Percentiles rank a stretch among this genome's conserved stretches.
These are phyloP conservation scores for Pollenia amentaria DNA, from an alignment of 2,888 invertebrate species.

Conservation along the genomic window DNA sequence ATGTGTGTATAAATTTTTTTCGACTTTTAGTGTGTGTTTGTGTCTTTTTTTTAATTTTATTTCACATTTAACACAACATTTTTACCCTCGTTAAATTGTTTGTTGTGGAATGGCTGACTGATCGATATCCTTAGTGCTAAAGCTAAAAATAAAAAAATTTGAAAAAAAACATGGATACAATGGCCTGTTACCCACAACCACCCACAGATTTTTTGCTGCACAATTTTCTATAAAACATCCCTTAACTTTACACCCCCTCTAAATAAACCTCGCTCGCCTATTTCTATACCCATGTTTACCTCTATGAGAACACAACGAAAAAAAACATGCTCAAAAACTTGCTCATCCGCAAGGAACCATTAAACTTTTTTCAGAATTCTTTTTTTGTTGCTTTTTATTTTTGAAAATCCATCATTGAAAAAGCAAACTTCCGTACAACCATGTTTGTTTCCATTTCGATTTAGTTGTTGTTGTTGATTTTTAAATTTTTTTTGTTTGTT, in stretches of 20 bases:
- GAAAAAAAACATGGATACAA: slow-evolving; percentile 38
- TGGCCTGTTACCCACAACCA: slow-evolving; percentile 57
- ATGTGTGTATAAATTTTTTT: slow-evolving; percentile 33
- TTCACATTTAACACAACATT: slow-evolving; percentile 63
- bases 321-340: slow-evolving; percentile 78
- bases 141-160: slow-evolving; percentile 31
- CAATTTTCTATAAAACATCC: slow-evolving; percentile 61
- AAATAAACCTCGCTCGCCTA: slow-evolving; percentile 22
- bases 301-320: slow-evolving; percentile 42
- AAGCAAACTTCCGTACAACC: slow-evolving; percentile 75
- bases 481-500: not conserved
- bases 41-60: slow-evolving; percentile 37
- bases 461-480: slow-evolving; percentile 56
- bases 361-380: slow-evolving; percentile 78
- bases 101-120: slow-evolving; percentile 64
- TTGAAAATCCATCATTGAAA: slow-evolving; percentile 73
- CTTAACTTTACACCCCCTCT: slow-evolving; percentile 52
- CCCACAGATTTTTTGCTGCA: slow-evolving; percentile 54
- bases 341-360: slow-evolving; percentile 83
- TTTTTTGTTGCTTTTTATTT: slow-evolving; percentile 30
- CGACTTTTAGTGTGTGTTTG: not conserved
- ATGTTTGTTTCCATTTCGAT: slow-evolving; percentile 76
- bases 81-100: slow-evolving; percentile 63
- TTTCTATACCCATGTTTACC: slow-evolving; percentile 54
- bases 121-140: slow-evolving; percentile 67